Conservation (phyloP, 2,113 vertebrate species). For the Spermophilus dauricus region DNA sequence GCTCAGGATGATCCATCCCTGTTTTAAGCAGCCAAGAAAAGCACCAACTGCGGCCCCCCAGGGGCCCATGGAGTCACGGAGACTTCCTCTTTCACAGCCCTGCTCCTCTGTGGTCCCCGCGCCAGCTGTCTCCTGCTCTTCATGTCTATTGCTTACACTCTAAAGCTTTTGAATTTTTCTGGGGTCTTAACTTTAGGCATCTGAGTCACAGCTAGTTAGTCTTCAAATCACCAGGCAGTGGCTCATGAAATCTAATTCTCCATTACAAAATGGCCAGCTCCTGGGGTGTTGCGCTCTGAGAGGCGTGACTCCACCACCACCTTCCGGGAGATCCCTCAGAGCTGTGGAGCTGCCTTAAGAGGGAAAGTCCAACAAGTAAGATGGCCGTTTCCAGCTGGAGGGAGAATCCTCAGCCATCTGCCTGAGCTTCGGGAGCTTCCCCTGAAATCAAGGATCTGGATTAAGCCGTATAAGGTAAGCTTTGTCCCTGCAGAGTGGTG, state of each 20-base stretch:
- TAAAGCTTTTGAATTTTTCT: background rate
- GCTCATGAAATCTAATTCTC: background rate
- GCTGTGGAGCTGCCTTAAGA: background rate
- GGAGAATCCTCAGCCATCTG: background rate
- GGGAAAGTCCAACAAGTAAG: background rate
- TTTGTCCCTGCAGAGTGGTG: background rate
- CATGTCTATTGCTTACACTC: background rate
- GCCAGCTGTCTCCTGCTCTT: background rate
- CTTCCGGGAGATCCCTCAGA: background rate
- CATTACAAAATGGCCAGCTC: background rate
- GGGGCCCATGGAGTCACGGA: fast-evolving
- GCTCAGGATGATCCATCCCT: too few relatives aligned
- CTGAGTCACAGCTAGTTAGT: conserved; percentile 45
- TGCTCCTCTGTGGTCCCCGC: background rate
- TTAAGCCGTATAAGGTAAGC: background rate
- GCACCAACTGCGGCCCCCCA: background rate
- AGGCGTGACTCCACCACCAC: background rate
- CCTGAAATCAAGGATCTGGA: background rate
- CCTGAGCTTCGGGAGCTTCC: background rate
- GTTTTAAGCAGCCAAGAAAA: background rate
- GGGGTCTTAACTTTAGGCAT: background rate
- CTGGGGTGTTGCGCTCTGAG: background rate
- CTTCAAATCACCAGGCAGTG: background rate
- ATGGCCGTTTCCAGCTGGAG: background rate
- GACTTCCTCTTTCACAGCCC: too few relatives aligned